These are phyloP conservation scores for Cheilinus undulatus DNA, from an alignment of 2,113 vertebrate genomes.

Conservation along the genomic window DNA sequence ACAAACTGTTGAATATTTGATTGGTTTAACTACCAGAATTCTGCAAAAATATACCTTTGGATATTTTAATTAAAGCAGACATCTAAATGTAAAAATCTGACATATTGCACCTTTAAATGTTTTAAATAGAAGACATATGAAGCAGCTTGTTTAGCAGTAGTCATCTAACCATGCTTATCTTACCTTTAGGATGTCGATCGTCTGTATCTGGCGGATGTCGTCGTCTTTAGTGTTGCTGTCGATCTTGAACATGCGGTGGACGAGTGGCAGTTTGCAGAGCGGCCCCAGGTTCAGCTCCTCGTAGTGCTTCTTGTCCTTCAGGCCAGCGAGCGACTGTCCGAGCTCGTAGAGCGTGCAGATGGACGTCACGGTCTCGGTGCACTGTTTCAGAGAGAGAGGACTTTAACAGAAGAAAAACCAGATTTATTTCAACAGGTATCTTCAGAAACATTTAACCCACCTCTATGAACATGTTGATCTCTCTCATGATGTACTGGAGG, in stretches of 20 bases:
- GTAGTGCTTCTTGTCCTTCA: constrained; percentile 84
- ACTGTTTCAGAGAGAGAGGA: constrained; percentile 54
- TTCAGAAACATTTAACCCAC: constrained; percentile 39
- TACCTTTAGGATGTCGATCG: constrained; percentile 84
- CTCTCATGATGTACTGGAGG: constrained; percentile 77
- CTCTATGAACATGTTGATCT: constrained; percentile 83
- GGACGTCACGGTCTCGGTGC: constrained; percentile 66
- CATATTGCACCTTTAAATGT: no score
- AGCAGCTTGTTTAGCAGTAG: background rate
- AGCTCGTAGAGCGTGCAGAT: constrained; percentile 85
- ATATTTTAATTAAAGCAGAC: no score
- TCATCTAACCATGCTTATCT: background rate
- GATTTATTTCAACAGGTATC: background rate
- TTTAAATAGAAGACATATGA: no score
- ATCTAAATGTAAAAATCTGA: no score
- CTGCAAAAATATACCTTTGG: no score
- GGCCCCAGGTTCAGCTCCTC: constrained; percentile 85
- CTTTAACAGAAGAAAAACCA: no score
- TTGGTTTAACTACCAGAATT: no score
- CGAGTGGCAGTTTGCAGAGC: constrained; percentile 83
- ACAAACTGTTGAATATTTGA: no score
- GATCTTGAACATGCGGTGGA: constrained; percentile 83
- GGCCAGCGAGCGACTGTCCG: constrained; percentile 77
- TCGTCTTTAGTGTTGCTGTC: constrained; percentile 82
- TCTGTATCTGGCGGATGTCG: constrained; percentile 83